Conservation (phyloP, 2,888 invertebrate genomes). For the Unio pictorum region DNA sequence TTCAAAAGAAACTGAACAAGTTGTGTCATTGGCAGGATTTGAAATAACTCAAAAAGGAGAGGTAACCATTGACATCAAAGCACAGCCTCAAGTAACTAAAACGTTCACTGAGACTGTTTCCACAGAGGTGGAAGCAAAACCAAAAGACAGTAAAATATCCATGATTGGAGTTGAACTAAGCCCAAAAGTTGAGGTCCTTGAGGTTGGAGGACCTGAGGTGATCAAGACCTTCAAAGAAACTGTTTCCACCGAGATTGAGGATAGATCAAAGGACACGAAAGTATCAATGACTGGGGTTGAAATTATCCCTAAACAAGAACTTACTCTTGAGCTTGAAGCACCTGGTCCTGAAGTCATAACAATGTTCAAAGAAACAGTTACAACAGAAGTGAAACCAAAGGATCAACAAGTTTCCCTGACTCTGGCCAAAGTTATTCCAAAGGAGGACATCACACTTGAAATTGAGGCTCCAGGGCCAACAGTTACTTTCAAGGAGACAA, state of each 20-base stretch:
- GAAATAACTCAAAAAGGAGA: no score
- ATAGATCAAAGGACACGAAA: slow-evolving; percentile 11
- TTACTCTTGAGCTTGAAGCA: slow-evolving; percentile 12
- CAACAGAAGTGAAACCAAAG: background rate
- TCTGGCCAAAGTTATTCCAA: background rate
- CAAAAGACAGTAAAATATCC: slow-evolving; percentile 4
- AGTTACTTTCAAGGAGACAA: no score
- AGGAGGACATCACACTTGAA: background rate
- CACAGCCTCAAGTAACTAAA: slow-evolving; percentile 5
- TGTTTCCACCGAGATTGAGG: slow-evolving; percentile 7
- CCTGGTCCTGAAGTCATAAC: slow-evolving; percentile 34
- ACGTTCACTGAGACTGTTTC: background rate
- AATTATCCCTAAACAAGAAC: slow-evolving; percentile 5
- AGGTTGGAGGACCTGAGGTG: background rate
- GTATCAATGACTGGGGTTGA: slow-evolving; percentile 10
- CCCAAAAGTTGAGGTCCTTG: background rate
- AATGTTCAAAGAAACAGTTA: background rate
- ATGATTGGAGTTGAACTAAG: slow-evolving; percentile 6
- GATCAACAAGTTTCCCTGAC: background rate
- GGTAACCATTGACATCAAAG: background rate
- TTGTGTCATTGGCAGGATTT: no score
- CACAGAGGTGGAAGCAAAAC: slow-evolving; percentile 6
- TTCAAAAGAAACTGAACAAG: background rate
- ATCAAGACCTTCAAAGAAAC: background rate
- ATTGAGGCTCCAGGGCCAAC: background rate